Percentiles rank a stretch among this genome's conserved stretches.
phyloP scores from a whole-genome alignment of 1,140 invertebrate genomes.

The Euwallacea fornicatus region DNA sequence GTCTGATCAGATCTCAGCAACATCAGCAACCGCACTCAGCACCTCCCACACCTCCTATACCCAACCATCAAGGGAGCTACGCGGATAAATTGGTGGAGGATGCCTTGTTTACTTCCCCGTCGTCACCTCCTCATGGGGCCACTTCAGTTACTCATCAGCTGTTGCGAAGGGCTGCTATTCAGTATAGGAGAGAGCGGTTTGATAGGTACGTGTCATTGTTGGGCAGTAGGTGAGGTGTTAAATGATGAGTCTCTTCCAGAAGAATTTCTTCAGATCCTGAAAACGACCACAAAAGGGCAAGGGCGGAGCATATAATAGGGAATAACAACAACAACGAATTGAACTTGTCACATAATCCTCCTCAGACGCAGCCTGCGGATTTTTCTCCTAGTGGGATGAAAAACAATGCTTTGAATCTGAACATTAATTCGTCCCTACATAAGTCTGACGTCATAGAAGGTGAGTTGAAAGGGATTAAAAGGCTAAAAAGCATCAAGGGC shows the following conservation, averaged over 20 bases:
- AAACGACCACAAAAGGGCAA: conserved; percentile 62
- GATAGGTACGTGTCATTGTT: conserved; percentile 13
- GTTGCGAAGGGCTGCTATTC: conserved; percentile 66
- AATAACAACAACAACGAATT: conserved; percentile 63
- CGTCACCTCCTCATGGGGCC: conserved; percentile 56
- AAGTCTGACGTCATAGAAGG: conserved; percentile 41
- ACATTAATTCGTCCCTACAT: conserved; percentile 43
- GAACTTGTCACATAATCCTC: conserved; percentile 54
- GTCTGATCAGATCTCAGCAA: conserved; percentile 57
- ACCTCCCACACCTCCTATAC: conserved; percentile 57
- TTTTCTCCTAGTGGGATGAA: conserved; percentile 63
- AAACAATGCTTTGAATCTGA: conserved; percentile 48
- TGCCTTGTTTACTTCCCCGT: conserved; percentile 62
- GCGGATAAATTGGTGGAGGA: conserved; percentile 63
- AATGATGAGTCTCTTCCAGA: conserved; percentile 12
- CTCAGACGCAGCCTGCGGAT: conserved; percentile 68
- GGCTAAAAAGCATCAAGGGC: background rate
- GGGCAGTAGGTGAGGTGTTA: background rate
- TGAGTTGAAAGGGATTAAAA: conserved; percentile 7
- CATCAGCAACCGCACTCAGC: conserved; percentile 45
- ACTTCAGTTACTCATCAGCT: conserved; percentile 62
- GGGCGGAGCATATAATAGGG: conserved; percentile 52
- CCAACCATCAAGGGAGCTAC: conserved; percentile 52
- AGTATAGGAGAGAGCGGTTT: conserved; percentile 61
- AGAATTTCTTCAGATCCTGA: conserved; percentile 63